Base-by-base conservation (phyloP, 2,888 invertebrate species). In the Drosophila barbarae region DNA sequence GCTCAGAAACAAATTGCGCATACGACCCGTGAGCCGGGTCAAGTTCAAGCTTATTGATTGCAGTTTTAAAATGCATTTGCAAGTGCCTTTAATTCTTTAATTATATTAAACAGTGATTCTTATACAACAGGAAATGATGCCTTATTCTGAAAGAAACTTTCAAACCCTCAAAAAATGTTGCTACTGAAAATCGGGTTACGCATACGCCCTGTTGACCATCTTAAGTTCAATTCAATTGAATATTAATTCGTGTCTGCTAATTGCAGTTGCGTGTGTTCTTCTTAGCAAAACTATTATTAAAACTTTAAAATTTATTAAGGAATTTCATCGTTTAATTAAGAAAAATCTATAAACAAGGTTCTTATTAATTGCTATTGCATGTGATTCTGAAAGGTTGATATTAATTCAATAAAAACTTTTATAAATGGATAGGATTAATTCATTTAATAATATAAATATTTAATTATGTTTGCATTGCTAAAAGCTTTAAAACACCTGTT, bases 221-320 rank as follows among this genome's bases (percentile, higher is more conserved):
- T 8, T 13, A 23, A 26, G 10, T 42, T 42, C 15, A 57, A 21
- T 12, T 23, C 10, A 57, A 56, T 58, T 58, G 1, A 57, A 15
- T 13, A 12, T 57, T 12, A 15, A 58, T 21, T 42, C 15, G 35
- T n/a, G 15, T 13, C 6, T 38, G 15, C 12, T 42, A 63, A 65
- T 64, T 65, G 34, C 34, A 13, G 35, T 51, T 52, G 46, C 57
- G 46, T 51, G 65, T 21, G 10, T 6, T 36, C 30, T 39, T 42
- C n/a, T 32, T 7, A 5, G 8, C 15, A 13, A 15, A 12, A 44
- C 12, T 30, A 46, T 5, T 30, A 30, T 18, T 44, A 12, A 44
- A 44, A 44, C 41, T 41, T 41, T 7, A 41, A 13, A 23, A 13
- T 41, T 2, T 13, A 23, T 41, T 41, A 23, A 13, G 4, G 13